Percentiles rank a stretch among this genome's conserved stretches.
Conservation (phyloP, 2,113 vertebrate genomes). For the Apteryx mantelli region DNA sequence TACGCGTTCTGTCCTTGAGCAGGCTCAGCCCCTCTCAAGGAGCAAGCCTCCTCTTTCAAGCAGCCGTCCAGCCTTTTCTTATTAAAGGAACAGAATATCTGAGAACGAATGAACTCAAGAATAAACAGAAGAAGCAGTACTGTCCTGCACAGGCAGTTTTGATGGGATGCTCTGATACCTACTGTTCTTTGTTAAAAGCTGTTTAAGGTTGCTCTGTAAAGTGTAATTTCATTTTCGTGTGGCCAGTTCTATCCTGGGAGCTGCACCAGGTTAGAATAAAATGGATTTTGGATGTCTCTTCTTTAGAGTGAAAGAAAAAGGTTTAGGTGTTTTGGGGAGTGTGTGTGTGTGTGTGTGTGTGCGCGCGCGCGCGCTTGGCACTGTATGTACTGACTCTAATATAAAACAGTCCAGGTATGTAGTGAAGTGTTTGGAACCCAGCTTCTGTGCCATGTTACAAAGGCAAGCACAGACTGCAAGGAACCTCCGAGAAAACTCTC, state of each 20-base stretch:
- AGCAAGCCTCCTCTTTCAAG: neutral
- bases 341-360: no score
- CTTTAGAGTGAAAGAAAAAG: neutral
- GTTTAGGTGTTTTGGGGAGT: neutral
- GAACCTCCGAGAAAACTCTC: neutral
- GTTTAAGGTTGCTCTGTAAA: neutral
- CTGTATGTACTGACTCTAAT: neutral
- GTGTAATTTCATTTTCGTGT: neutral
- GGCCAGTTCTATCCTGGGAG: neutral
- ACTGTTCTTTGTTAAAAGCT: neutral
- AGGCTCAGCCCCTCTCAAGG: neutral
- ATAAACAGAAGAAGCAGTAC: neutral
- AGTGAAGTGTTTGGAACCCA: neutral
- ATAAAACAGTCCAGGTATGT: no score
- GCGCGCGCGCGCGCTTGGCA: no score
- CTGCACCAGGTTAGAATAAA: neutral
- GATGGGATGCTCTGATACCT: neutral
- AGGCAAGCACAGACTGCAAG: neutral
- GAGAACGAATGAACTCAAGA: neutral
- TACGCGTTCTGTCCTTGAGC: neutral
- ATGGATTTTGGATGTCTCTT: neutral
- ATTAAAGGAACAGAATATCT: neutral
- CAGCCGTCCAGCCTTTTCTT: neutral
- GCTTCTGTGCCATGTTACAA: neutral
- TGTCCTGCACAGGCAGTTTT: neutral